These are phyloP conservation scores for Bettongia penicillata DNA, from an alignment of 2,113 vertebrate genomes.

Conservation along the genomic window DNA sequence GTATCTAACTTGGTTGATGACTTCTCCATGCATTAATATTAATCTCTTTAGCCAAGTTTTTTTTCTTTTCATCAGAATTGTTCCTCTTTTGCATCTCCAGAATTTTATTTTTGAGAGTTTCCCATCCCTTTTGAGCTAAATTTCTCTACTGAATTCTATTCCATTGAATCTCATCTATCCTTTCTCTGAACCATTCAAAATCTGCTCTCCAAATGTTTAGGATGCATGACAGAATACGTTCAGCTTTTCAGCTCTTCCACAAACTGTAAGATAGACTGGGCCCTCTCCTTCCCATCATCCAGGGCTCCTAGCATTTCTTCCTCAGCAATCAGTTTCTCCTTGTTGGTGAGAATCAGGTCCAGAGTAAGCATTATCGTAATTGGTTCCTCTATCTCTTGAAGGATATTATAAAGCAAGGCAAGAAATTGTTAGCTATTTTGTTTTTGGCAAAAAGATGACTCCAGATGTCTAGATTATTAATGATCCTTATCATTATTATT, in stretches of 20 bases:
- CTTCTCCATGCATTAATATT: background rate
- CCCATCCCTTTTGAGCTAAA: background rate
- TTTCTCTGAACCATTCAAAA: background rate
- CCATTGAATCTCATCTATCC: background rate
- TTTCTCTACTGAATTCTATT: background rate
- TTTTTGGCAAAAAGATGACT: background rate
- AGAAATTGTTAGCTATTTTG: background rate
- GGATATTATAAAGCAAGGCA: background rate
- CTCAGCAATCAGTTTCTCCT: background rate
- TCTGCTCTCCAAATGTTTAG: background rate
- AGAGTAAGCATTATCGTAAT: background rate
- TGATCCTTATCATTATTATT: background rate
- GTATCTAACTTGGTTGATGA: background rate
- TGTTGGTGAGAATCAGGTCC: background rate
- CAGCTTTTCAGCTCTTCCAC: background rate
- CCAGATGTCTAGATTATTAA: background rate
- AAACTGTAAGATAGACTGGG: background rate
- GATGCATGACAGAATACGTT: background rate
- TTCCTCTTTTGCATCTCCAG: background rate
- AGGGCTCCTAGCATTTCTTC: background rate
- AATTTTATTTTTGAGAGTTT: background rate
- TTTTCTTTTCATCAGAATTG: background rate
- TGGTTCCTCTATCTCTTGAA: background rate
- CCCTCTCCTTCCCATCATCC: background rate
- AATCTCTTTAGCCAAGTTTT: background rate